These are phyloP conservation scores for Heliconius cydno DNA, from an alignment of 2,888 invertebrate genomes.

Conservation along the genomic window DNA sequence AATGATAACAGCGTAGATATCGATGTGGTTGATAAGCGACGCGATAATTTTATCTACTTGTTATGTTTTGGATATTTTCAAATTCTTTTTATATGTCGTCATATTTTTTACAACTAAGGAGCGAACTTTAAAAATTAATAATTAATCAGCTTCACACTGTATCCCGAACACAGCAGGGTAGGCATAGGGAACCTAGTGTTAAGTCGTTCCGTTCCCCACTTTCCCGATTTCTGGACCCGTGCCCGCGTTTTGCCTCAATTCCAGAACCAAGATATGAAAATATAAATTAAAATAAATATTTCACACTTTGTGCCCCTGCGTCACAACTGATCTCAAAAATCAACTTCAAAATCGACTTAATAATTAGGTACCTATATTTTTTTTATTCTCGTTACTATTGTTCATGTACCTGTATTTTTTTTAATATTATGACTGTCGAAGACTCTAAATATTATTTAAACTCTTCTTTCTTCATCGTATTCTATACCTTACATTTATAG, in stretches of 20 bases:
- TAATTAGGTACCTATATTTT: neutral
- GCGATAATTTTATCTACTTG: conserved; percentile 6
- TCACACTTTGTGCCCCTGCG: no score
- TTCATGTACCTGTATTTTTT: neutral
- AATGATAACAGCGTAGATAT: conserved; percentile 23
- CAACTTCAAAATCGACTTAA: no score
- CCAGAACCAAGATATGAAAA: no score
- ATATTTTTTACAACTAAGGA: neutral
- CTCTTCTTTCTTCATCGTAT: neutral
- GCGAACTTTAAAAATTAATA: no score
- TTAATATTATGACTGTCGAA: neutral
- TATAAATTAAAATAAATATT: no score
- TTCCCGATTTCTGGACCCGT: no score
- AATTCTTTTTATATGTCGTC: neutral
- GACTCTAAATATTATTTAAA: neutral
- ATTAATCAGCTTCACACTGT: neutral
- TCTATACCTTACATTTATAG: neutral
- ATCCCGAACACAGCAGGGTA: neutral
- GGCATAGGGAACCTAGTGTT: no score
- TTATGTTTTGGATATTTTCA: neutral
- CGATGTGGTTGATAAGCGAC: conserved; percentile 12
- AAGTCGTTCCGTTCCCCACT: no score
- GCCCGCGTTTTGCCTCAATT: no score
- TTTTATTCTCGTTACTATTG: neutral
- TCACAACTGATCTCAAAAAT: no score